These are phyloP conservation scores for Gymnogyps californianus DNA, from an alignment of 2,113 vertebrate species.

Conservation along the genomic window DNA sequence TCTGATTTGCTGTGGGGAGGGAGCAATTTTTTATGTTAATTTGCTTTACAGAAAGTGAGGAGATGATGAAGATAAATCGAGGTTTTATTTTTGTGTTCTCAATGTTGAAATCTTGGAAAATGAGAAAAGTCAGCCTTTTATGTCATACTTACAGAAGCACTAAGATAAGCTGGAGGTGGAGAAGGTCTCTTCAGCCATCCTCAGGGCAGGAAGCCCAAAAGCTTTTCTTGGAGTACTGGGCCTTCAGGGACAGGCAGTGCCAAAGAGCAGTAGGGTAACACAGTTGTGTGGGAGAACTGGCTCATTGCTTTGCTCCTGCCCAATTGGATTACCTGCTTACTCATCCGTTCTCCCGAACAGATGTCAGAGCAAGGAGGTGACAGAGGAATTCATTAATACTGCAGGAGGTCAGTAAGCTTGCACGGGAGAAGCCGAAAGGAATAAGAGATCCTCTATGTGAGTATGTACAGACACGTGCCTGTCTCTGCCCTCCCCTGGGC, in stretches of 20 bases:
- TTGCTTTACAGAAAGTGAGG: not conserved
- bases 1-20: not conserved
- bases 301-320: constrained; percentile 52
- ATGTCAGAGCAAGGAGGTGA: constrained; percentile 69
- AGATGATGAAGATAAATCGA: not conserved
- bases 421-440: not conserved
- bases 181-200: not conserved
- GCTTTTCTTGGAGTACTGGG: not conserved
- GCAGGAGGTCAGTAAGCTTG: constrained; percentile 44
- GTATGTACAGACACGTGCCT: not conserved
- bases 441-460: not conserved
- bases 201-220: not conserved
- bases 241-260: not conserved
- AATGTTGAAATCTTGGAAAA: not conserved
- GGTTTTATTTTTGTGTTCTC: not conserved
- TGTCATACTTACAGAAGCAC: not conserved
- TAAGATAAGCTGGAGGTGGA: not conserved
- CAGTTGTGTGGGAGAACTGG: constrained; percentile 21
- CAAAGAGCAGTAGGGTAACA: constrained; percentile 3
- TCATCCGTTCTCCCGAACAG: constrained; percentile 67
- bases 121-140: not conserved
- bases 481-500: not conserved
- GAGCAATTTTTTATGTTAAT: not conserved
- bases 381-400: constrained; percentile 66
- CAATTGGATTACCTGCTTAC: constrained; percentile 72